phyloP scores from a whole-genome alignment of 2,888 invertebrate genomes.

The Drosophila paracracens region DNA sequence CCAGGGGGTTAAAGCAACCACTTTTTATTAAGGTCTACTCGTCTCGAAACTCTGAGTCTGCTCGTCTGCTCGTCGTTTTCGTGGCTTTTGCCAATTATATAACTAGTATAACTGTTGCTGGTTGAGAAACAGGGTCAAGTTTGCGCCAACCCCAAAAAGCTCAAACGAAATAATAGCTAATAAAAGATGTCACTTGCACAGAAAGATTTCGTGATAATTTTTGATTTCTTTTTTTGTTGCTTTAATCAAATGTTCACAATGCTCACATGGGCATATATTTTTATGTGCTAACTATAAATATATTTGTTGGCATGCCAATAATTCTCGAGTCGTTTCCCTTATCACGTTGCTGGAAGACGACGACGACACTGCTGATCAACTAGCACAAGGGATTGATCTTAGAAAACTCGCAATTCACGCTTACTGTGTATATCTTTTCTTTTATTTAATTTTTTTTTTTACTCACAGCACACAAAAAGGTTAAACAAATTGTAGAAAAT shows the following conservation, averaged over 20 bases:
- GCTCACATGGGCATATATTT: background rate
- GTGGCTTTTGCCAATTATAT: slow-evolving; percentile 69
- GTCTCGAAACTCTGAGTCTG: slow-evolving; percentile 4
- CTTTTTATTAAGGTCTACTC: slow-evolving; percentile 41
- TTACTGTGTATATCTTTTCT: slow-evolving; percentile 3
- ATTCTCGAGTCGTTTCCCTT: slow-evolving; percentile 27
- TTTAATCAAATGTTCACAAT: background rate
- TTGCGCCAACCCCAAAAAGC: slow-evolving; percentile 54
- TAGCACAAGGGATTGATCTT: slow-evolving; percentile 52
- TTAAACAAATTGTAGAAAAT: slow-evolving; percentile 4
- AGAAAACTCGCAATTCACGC: slow-evolving; percentile 34
- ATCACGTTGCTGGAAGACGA: slow-evolving; percentile 26
- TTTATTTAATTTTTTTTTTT: slow-evolving; percentile 8
- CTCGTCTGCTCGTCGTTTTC: slow-evolving; percentile 27
- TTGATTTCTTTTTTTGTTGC: background rate
- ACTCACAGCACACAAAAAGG: slow-evolving; percentile 37
- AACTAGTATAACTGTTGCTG: slow-evolving; percentile 48
- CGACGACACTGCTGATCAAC: slow-evolving; percentile 10
- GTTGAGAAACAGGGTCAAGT: slow-evolving; percentile 74
- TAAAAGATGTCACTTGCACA: slow-evolving; percentile 44
- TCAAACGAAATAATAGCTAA: slow-evolving; percentile 43
- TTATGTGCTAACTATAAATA: slow-evolving; percentile 5
- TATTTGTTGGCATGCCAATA: background rate
- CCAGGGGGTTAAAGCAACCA: slow-evolving; percentile 65
- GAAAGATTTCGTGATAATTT: slow-evolving; percentile 10